These are phyloP conservation scores for Tinea semifulvella DNA, from an alignment of 2,888 invertebrate genomes.

Conservation along the genomic window DNA sequence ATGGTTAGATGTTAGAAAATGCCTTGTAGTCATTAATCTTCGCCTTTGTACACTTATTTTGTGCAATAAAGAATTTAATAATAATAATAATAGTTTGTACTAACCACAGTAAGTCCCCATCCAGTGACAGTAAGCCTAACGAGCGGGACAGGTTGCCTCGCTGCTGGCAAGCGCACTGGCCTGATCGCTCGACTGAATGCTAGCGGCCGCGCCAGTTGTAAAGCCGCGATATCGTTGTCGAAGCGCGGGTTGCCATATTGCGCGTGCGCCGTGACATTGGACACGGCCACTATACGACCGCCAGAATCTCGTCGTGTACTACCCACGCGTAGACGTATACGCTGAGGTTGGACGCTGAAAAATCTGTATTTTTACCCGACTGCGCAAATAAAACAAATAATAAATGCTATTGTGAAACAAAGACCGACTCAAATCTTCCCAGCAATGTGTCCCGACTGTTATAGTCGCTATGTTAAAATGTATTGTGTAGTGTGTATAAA, in stretches of 20 bases:
- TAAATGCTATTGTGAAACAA: too few relatives aligned
- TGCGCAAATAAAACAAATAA: too few relatives aligned
- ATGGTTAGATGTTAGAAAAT: too few relatives aligned
- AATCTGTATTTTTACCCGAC: too few relatives aligned
- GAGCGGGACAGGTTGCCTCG: slow-evolving; percentile 42
- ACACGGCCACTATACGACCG: slow-evolving; percentile 45
- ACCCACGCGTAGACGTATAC: slow-evolving; percentile 49
- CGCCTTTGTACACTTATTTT: too few relatives aligned
- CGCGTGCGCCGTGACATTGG: slow-evolving; percentile 45
- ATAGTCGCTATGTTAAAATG: too few relatives aligned
- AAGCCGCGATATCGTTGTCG: slow-evolving; percentile 54
- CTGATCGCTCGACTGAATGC: slow-evolving; percentile 36
- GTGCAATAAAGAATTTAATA: background rate
- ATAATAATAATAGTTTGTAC: too few relatives aligned
- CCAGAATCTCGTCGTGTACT: slow-evolving; percentile 55
- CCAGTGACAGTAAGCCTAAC: slow-evolving; percentile 54
- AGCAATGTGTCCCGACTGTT: too few relatives aligned
- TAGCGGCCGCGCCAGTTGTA: slow-evolving; percentile 41
- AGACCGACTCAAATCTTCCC: too few relatives aligned
- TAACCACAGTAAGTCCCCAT: slow-evolving; percentile 58
- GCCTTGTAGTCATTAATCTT: too few relatives aligned
- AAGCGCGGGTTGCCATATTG: slow-evolving; percentile 47
- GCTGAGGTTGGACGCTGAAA: slow-evolving; percentile 31
- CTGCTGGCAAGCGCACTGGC: slow-evolving; percentile 40
- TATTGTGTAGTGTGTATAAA: too few relatives aligned